A percentile compares a stretch with the other conserved stretches of the same genome.
Evolutionary conservation across 1,140 invertebrate species (phyloP).

Genomic region (Maconellicoccus hirsutus): DNA sequence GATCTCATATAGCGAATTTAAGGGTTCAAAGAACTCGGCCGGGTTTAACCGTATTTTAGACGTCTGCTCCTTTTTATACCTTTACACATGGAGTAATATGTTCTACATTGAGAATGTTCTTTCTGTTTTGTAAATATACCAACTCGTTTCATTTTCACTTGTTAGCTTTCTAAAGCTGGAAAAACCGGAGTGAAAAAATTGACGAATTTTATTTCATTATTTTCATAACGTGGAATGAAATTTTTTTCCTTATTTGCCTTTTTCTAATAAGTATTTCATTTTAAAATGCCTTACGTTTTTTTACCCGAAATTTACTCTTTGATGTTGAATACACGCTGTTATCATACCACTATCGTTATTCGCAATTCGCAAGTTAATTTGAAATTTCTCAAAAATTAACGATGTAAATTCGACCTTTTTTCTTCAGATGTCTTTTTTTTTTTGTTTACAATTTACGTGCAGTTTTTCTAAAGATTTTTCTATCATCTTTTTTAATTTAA

Average conservation of each 20-base stretch:
- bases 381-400: neutral
- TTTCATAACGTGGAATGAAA: too few relatives aligned
- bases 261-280: too few relatives aligned
- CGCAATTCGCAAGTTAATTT: neutral
- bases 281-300: too few relatives aligned
- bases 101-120: neutral
- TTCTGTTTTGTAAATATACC: too few relatives aligned
- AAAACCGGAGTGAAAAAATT: too few relatives aligned
- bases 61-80: neutral
- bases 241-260: too few relatives aligned
- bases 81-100: neutral
- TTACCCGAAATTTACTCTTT: too few relatives aligned
- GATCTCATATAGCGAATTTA: neutral
- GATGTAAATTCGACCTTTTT: conserved; percentile 4
- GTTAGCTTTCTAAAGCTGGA: neutral
- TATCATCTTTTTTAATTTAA: neutral
- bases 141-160: neutral
- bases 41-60: neutral
- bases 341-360: too few relatives aligned
- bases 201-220: too few relatives aligned
- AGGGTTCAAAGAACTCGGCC: neutral
- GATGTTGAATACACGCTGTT: too few relatives aligned
- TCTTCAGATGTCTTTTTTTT: too few relatives aligned
- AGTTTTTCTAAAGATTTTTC: neutral
- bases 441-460: neutral